A percentile compares a stretch with the other conserved stretches of the same genome.
Evolutionary conservation across 2,113 vertebrate genomes (phyloP).

Genomic region (Mellivora capensis): DNA sequence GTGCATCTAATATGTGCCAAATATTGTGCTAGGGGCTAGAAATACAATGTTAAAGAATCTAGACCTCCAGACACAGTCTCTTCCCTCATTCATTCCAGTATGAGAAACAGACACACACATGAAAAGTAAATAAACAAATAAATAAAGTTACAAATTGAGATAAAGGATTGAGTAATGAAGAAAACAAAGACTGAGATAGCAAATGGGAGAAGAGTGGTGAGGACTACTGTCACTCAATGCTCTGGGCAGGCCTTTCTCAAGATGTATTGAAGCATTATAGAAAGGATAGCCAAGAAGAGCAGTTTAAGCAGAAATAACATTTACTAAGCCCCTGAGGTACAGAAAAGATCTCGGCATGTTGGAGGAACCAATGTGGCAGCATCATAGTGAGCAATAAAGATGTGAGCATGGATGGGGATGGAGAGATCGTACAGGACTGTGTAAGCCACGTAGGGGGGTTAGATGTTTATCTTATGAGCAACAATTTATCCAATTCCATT

Average conservation of each 20-base stretch:
- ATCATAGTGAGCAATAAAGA: neutral
- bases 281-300: neutral
- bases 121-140: slow-evolving; percentile 31
- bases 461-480: neutral
- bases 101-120: neutral
- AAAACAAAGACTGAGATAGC: neutral
- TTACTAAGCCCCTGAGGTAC: neutral
- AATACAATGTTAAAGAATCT: neutral
- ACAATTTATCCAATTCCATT: neutral
- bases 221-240: neutral
- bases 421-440: neutral
- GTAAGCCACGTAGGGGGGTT: neutral
- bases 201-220: neutral
- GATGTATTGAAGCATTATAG: neutral
- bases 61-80: neutral
- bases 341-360: neutral
- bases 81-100: slow-evolving; percentile 19
- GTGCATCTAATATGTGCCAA: neutral
- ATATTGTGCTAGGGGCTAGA: neutral
- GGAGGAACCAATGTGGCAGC: neutral
- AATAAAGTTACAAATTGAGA: slow-evolving; percentile 32
- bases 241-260: neutral
- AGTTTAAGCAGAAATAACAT: neutral
- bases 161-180: neutral
- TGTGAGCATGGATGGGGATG: neutral